A percentile compares a stretch with the other conserved stretches of the same genome.
Evolutionary conservation across 2,113 vertebrate species (phyloP).

Genomic region (Trogon surrucura): DNA sequence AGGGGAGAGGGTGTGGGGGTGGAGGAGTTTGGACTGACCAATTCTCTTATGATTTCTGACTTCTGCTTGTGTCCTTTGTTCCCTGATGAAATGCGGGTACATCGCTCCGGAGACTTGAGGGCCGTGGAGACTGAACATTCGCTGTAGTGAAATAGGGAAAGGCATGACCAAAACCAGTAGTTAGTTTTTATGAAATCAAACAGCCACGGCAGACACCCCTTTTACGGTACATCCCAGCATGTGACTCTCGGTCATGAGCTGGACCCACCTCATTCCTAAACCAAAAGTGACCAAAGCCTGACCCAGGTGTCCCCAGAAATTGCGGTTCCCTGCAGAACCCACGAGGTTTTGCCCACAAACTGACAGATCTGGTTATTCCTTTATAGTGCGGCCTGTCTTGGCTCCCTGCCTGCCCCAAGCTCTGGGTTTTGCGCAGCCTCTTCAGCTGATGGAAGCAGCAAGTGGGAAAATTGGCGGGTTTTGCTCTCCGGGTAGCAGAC

Average conservation of each 20-base stretch:
- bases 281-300: not conserved
- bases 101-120: not conserved
- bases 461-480: not conserved
- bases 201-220: fast-evolving
- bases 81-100: not conserved
- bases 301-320: too few relatives aligned
- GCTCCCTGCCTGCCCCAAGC: not conserved
- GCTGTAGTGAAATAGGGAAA: not conserved
- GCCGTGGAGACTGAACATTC: not conserved
- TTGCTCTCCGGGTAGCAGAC: not conserved
- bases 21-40: not conserved
- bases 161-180: not conserved
- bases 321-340: not conserved
- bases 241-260: not conserved
- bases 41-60: not conserved
- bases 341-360: fast-evolving
- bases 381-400: fast-evolving
- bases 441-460: not conserved
- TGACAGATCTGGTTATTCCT: fast-evolving
- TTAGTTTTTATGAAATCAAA: fast-evolving
- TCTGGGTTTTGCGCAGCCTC: not conserved
- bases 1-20: fast-evolving
- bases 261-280: not conserved
- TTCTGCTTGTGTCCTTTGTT: not conserved
- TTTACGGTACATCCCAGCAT: fast-evolving